phyloP scores from a whole-genome alignment of 2,888 invertebrate species.

The Drosophila mettleri region DNA sequence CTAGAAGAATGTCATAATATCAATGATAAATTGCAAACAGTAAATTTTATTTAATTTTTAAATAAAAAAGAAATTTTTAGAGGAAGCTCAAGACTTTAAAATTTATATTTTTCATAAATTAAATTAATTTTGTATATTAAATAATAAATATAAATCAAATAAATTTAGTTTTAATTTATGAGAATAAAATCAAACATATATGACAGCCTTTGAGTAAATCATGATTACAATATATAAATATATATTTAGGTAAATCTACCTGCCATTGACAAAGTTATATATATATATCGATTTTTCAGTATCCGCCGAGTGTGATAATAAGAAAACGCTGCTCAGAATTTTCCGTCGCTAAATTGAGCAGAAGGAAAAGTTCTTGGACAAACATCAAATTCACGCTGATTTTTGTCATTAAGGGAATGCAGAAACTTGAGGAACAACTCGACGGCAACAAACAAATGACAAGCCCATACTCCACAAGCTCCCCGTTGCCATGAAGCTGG shows the following conservation, averaged over 20 bases:
- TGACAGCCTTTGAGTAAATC: not conserved
- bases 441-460: constrained; percentile 55
- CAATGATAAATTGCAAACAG: not conserved
- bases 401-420: constrained; percentile 73
- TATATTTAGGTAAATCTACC: not conserved
- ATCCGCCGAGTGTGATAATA: constrained; percentile 18
- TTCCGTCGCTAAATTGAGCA: constrained; percentile 24
- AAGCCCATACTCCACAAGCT: constrained; percentile 2
- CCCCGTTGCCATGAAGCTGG: not conserved
- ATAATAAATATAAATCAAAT: no score
- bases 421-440: constrained; percentile 60
- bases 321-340: constrained; percentile 31
- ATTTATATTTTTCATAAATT: no score
- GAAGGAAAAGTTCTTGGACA: constrained; percentile 49
- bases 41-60: not conserved
- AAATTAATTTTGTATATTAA: no score
- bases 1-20: not conserved
- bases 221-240: no score
- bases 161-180: no score
- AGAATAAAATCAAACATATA: not conserved
- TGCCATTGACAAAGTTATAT: not conserved
- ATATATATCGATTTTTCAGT: constrained; percentile 10
- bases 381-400: constrained; percentile 78
- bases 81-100: no score
- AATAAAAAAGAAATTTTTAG: no score